Percentiles rank a stretch among this genome's conserved stretches.
These are phyloP conservation scores for Amphibalanus amphitrite DNA, from an alignment of 1,140 invertebrate species.

Conservation along the genomic window DNA sequence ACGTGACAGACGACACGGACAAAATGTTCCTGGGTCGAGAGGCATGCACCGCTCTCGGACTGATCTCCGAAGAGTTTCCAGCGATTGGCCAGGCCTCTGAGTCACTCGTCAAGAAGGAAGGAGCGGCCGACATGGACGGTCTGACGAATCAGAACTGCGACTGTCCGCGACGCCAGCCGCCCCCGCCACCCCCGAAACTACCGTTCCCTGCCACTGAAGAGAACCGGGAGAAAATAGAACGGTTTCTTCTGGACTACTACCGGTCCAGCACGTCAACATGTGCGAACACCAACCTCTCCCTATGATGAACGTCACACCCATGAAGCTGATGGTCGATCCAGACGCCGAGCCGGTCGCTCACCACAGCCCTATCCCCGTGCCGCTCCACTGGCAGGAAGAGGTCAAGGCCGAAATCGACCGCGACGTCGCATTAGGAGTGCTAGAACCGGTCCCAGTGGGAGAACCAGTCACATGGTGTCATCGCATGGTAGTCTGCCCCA, in stretches of 20 bases:
- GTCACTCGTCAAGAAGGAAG: not conserved
- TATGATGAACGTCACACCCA: not conserved
- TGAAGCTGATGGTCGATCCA: not conserved
- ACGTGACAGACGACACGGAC: not conserved
- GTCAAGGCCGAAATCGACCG: not conserved
- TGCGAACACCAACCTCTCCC: not conserved
- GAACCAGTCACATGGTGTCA: constrained; percentile 6
- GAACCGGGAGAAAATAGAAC: not conserved
- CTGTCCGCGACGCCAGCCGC: not conserved
- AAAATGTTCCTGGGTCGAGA: not conserved
- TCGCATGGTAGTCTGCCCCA: constrained; percentile 2
- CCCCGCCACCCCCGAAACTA: not conserved
- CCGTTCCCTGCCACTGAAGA: not conserved
- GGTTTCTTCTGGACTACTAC: not conserved
- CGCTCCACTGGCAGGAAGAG: not conserved
- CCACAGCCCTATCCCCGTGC: not conserved
- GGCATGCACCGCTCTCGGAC: not conserved
- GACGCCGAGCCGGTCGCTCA: not conserved
- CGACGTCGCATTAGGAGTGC: not conserved
- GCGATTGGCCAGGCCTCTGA: not conserved
- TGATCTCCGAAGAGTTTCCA: not conserved
- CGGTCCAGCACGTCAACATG: not conserved
- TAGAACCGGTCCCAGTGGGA: constrained; percentile 8
- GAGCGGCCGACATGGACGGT: not conserved
- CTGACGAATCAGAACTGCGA: not conserved